Conservation (phyloP, 1,140 invertebrate species). For the Solenopsis fugax region DNA sequence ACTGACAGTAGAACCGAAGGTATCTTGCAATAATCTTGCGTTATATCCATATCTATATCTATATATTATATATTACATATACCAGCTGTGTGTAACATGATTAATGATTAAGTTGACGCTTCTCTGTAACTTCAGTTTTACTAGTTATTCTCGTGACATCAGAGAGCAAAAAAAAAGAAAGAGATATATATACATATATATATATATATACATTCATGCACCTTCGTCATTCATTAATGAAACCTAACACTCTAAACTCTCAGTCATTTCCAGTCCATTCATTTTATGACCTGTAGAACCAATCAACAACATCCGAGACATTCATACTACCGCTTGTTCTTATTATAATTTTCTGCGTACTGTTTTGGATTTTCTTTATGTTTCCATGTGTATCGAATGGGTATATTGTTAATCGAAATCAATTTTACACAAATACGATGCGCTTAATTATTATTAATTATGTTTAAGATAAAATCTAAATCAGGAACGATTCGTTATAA, state of each 20-base stretch:
- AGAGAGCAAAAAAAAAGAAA: slow-evolving; percentile 64
- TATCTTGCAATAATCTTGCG: slow-evolving; percentile 86
- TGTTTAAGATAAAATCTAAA: slow-evolving; percentile 19
- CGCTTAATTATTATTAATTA: not conserved
- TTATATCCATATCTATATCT: slow-evolving; percentile 76
- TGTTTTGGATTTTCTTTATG: slow-evolving; percentile 55
- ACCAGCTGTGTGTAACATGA: slow-evolving; percentile 87
- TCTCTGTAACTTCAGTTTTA: slow-evolving; percentile 86
- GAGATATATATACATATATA: not conserved
- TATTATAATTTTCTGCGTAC: slow-evolving; percentile 44
- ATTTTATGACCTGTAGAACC: slow-evolving; percentile 10
- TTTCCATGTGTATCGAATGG: slow-evolving; percentile 44
- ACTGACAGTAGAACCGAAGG: slow-evolving; percentile 87
- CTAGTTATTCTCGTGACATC: slow-evolving; percentile 78
- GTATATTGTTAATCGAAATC: slow-evolving; percentile 49
- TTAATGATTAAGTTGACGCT: slow-evolving; percentile 85
- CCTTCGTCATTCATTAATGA: slow-evolving; percentile 77
- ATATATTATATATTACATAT: slow-evolving; percentile 83
- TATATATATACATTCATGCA: slow-evolving; percentile 73
- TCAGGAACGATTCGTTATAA: slow-evolving; percentile 52
- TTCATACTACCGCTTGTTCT: slow-evolving; percentile 51
- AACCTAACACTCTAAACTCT: slow-evolving; percentile 74
- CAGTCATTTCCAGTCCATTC: slow-evolving; percentile 66
- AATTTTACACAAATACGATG: not conserved
- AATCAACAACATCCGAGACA: slow-evolving; percentile 34